These are phyloP conservation scores for Chiloscyllium punctatum DNA, from an alignment of 2,797 vertebrate species.

Conservation along the genomic window DNA sequence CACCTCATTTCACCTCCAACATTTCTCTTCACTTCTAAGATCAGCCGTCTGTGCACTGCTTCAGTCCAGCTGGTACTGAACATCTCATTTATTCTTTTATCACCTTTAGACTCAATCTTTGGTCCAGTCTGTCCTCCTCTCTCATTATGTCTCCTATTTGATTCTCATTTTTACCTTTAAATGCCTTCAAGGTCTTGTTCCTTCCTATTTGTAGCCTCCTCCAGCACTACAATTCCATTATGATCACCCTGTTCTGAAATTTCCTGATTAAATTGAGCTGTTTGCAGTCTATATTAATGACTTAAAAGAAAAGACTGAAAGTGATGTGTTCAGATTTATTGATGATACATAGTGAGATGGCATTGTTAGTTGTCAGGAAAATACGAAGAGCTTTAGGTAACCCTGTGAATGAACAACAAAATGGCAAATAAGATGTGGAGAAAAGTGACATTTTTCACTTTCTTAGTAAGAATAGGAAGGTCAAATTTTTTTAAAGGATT, in stretches of 20 bases:
- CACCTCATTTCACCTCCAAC: too few relatives aligned
- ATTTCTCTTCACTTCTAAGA: not conserved
- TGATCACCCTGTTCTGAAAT: not conserved
- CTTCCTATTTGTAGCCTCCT: not conserved
- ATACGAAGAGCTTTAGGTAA: too few relatives aligned
- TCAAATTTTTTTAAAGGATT: too few relatives aligned
- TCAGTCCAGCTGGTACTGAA: not conserved
- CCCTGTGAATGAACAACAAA: too few relatives aligned
- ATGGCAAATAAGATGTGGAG: too few relatives aligned
- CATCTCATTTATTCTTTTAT: not conserved
- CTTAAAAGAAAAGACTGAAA: too few relatives aligned
- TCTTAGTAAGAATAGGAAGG: too few relatives aligned
- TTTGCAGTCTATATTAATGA: too few relatives aligned
- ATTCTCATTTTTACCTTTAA: not conserved
- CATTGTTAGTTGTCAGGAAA: too few relatives aligned
- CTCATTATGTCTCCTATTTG: not conserved
- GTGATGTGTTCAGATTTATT: too few relatives aligned
- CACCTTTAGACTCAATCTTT: not conserved
- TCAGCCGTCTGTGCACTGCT: not conserved
- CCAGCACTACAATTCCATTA: not conserved
- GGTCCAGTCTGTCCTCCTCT: not conserved
- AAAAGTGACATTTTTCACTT: too few relatives aligned
- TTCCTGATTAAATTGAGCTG: not conserved
- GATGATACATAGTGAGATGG: too few relatives aligned
- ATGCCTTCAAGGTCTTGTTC: not conserved